A percentile compares a stretch with the other conserved stretches of the same genome.
These are phyloP conservation scores for Arctia plantaginis DNA, from an alignment of 2,888 invertebrate species.

Conservation along the genomic window DNA sequence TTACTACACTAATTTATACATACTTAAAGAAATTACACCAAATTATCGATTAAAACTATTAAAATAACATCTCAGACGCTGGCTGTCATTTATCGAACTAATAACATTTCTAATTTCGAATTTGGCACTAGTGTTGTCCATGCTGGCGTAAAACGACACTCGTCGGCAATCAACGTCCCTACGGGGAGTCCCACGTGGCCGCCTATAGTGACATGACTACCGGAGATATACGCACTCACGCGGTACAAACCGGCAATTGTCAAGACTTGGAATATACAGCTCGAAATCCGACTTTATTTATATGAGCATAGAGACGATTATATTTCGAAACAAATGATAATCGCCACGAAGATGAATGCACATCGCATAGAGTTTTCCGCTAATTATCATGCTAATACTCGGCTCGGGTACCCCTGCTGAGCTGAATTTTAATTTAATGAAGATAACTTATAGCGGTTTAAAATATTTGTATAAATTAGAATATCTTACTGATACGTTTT, in stretches of 20 bases:
- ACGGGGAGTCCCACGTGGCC: conserved; percentile 82
- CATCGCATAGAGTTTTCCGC: conserved; percentile 72
- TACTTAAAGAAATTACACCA: conserved; percentile 3
- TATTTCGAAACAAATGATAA: conserved; percentile 24
- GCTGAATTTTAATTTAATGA: conserved; percentile 67
- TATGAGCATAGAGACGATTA: conserved; percentile 24
- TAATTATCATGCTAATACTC: conserved; percentile 77
- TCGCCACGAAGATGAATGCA: conserved; percentile 61
- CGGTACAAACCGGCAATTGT: conserved; percentile 70
- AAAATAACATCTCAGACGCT: conserved; percentile 31
- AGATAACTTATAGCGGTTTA: conserved; percentile 50
- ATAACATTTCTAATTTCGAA: conserved; percentile 59
- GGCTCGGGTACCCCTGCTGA: conserved; percentile 61
- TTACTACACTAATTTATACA: too few species aligned
- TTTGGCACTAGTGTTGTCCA: conserved; percentile 72
- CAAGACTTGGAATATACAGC: conserved; percentile 41
- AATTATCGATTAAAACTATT: conserved; percentile 4
- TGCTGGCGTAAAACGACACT: conserved; percentile 78
- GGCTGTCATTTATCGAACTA: conserved; percentile 41
- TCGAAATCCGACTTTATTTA: conserved; percentile 40
- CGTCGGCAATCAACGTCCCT: conserved; percentile 78
- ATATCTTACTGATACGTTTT: conserved; percentile 51
- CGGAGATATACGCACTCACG: conserved; percentile 69
- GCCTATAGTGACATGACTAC: conserved; percentile 52
- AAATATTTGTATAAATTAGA: conserved; percentile 57